Evolutionary conservation across 2,113 vertebrate genomes (phyloP).

Genomic region (Agelaius tricolor): DNA sequence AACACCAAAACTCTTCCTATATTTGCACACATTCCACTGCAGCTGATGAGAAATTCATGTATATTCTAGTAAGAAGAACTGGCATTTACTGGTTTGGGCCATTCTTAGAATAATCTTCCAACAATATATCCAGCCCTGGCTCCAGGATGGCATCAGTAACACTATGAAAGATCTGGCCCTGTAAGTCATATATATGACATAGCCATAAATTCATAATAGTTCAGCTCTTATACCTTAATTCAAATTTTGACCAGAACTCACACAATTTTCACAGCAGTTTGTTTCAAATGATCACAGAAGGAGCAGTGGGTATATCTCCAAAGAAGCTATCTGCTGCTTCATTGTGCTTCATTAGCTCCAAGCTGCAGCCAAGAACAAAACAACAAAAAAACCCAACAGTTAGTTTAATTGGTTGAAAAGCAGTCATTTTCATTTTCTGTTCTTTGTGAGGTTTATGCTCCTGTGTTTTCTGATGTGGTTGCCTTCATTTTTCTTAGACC

Average conservation of each 20-base stretch:
- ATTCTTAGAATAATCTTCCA: background rate
- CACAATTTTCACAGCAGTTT: background rate
- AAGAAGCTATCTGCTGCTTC: background rate
- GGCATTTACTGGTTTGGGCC: background rate
- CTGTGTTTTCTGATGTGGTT: slow-evolving; percentile 52
- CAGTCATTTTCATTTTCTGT: slow-evolving; percentile 22
- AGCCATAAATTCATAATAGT: background rate
- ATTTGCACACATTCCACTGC: background rate
- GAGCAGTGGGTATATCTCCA: background rate
- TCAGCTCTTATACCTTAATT: background rate
- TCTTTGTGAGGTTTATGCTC: slow-evolving; percentile 14
- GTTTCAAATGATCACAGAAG: background rate
- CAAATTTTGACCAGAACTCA: background rate
- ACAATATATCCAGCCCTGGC: background rate
- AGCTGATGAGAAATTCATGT: background rate
- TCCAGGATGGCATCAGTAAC: background rate
- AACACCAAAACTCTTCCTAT: background rate
- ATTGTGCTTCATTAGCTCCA: background rate
- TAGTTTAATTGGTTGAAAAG: slow-evolving; percentile 16
- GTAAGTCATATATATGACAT: rapidly evolving
- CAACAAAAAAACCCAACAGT: background rate
- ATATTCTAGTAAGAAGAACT: background rate
- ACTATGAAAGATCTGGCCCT: background rate
- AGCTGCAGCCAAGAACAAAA: background rate
- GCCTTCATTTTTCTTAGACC: slow-evolving; percentile 15